These are phyloP conservation scores for Lacanobia wlatinum DNA, from an alignment of 2,888 invertebrate genomes.

Conservation along the genomic window DNA sequence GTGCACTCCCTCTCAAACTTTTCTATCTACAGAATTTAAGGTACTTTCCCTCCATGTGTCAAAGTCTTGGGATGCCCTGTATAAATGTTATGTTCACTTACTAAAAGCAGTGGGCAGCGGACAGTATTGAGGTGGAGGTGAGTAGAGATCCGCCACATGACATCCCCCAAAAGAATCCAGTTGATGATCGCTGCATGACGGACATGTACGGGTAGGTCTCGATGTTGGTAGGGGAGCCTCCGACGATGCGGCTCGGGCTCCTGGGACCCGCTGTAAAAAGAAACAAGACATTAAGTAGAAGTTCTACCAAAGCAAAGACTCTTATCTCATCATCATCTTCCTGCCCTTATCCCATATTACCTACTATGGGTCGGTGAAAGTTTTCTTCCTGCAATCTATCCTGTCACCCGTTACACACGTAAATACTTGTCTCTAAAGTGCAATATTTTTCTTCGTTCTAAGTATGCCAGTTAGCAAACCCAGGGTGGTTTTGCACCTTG, in stretches of 20 bases:
- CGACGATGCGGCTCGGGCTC: slow-evolving; percentile 72
- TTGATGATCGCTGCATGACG: slow-evolving; percentile 70
- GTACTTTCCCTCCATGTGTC: too few relatives aligned
- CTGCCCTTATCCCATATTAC: too few relatives aligned
- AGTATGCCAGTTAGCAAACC: background rate
- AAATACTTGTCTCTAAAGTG: too few relatives aligned
- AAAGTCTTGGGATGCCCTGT: too few relatives aligned
- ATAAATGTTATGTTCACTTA: slow-evolving; percentile 68
- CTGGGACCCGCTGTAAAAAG: slow-evolving; percentile 70
- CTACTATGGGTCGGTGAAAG: too few relatives aligned
- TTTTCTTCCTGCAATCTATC: too few relatives aligned
- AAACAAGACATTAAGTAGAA: background rate
- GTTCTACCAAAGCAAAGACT: background rate
- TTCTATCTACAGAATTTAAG: too few relatives aligned
- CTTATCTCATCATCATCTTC: too few relatives aligned
- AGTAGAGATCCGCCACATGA: slow-evolving; percentile 76
- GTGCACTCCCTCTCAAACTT: too few relatives aligned
- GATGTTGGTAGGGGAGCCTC: slow-evolving; percentile 72
- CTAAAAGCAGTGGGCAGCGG: slow-evolving; percentile 79
- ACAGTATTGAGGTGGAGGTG: slow-evolving; percentile 67
- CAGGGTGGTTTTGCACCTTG: too few relatives aligned
- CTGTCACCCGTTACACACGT: too few relatives aligned
- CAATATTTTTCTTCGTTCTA: too few relatives aligned
- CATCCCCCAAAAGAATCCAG: slow-evolving; percentile 69
- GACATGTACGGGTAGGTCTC: slow-evolving; percentile 76